Evolutionary conservation across 2,888 invertebrate genomes (phyloP).

Genomic region (Pandemis heparana): DNA sequence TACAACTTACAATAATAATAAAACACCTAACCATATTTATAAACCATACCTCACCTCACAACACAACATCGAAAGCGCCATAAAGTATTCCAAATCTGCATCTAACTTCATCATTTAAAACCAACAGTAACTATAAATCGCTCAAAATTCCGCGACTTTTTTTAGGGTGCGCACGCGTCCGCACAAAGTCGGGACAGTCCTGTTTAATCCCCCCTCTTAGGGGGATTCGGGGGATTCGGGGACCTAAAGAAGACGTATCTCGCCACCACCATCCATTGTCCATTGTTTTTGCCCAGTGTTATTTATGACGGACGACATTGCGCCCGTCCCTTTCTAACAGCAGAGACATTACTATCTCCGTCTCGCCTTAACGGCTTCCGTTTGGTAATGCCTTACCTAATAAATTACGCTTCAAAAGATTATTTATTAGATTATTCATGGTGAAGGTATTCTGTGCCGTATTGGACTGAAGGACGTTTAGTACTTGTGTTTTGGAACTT

Average conservation of each 20-base stretch:
- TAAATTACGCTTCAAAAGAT: slow-evolving; percentile 83
- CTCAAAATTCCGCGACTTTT: slow-evolving; percentile 33
- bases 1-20: too few species aligned
- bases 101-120: slow-evolving; percentile 34
- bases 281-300: slow-evolving; percentile 84
- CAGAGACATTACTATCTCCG: slow-evolving; percentile 43
- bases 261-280: slow-evolving; percentile 82
- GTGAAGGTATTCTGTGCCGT: slow-evolving; percentile 74
- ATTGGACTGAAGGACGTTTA: slow-evolving; percentile 79
- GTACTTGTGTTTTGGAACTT: slow-evolving; percentile 57
- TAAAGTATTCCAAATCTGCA: not conserved
- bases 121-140: slow-evolving; percentile 28
- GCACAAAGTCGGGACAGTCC: slow-evolving; percentile 47
- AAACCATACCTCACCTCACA: too few species aligned
- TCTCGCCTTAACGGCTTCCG: slow-evolving; percentile 75
- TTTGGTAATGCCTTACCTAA: slow-evolving; percentile 78
- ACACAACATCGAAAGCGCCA: not conserved
- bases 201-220: slow-evolving; percentile 47
- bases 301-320: slow-evolving; percentile 82
- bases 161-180: slow-evolving; percentile 61
- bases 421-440: slow-evolving; percentile 85
- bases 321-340: slow-evolving; percentile 63
- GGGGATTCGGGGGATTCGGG: slow-evolving; percentile 51
- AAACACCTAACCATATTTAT: too few species aligned
- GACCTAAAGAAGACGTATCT: slow-evolving; percentile 84